These are phyloP conservation scores for Cecidostiba fungosa DNA, from an alignment of 2,888 invertebrate genomes.

Conservation along the genomic window DNA sequence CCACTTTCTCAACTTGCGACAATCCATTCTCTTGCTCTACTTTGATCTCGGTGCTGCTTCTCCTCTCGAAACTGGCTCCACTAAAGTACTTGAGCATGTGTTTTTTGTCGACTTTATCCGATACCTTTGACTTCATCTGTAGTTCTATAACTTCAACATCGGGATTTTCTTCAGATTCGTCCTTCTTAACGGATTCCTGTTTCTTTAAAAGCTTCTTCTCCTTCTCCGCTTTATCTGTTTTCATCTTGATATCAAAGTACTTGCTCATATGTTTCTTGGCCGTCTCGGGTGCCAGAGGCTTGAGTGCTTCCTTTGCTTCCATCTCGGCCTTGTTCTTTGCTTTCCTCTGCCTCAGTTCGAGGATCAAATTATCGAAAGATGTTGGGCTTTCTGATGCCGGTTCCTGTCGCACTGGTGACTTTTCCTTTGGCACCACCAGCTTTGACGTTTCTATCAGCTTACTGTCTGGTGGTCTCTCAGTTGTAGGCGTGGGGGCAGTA, in stretches of 20 bases:
- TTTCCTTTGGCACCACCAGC: constrained; percentile 67
- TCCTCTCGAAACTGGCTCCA: constrained; percentile 45
- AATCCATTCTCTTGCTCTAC: not conserved
- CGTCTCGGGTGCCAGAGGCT: constrained; percentile 73
- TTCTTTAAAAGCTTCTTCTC: constrained; percentile 42
- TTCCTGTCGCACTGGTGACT: constrained; percentile 33
- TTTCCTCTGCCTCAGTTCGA: constrained; percentile 73
- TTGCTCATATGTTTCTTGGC: constrained; percentile 75
- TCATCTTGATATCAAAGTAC: constrained; percentile 69
- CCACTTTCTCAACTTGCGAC: not conserved
- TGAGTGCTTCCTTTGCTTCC: constrained; percentile 69
- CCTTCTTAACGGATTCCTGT: not conserved
- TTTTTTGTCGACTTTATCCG: constrained; percentile 73
- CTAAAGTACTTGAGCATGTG: constrained; percentile 76
- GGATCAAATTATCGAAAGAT: constrained; percentile 73
- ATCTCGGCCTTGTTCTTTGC: constrained; percentile 70
- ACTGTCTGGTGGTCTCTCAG: constrained; percentile 66
- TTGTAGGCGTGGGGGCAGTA: constrained; percentile 74
- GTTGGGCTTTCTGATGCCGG: constrained; percentile 58
- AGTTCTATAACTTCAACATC: constrained; percentile 68
- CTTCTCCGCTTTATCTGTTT: constrained; percentile 27
- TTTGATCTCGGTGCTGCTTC: constrained; percentile 12
- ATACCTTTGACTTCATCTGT: constrained; percentile 73
- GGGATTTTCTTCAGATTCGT: not conserved
- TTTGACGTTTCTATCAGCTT: constrained; percentile 64